A percentile compares a stretch with the other conserved stretches of the same genome.
phyloP scores from a whole-genome alignment of 1,140 invertebrate species.

The Trichonephila clavata region DNA sequence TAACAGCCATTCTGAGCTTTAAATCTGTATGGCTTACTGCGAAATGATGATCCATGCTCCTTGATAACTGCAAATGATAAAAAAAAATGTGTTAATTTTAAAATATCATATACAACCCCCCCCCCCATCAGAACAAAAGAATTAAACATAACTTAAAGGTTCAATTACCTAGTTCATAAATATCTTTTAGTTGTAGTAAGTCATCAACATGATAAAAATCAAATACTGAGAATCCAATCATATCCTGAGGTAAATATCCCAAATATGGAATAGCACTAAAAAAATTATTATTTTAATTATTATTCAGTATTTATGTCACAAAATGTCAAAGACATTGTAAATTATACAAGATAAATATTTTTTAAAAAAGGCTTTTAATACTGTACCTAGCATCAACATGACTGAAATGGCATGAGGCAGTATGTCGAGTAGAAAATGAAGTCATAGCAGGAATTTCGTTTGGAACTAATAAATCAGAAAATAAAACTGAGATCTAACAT shows the following conservation, averaged over 20 bases:
- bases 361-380: neutral
- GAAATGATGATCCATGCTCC: conserved; percentile 85
- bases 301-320: neutral
- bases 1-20: conserved; percentile 91
- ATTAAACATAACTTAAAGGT: neutral
- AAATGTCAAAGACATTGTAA: neutral
- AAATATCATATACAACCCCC: conserved; percentile 31
- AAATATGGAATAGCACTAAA: conserved; percentile 88
- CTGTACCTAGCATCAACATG: conserved; percentile 86
- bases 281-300: neutral
- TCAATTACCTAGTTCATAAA: conserved; percentile 89
- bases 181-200: conserved; percentile 88
- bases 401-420: conserved; percentile 87
- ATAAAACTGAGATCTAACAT: neutral
- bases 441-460: conserved; percentile 80
- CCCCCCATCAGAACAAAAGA: neutral
- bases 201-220: conserved; percentile 95
- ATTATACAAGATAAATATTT: neutral
- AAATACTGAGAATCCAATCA: conserved; percentile 90
- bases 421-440: conserved; percentile 89
- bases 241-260: conserved; percentile 94
- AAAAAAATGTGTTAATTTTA: neutral
- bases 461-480: conserved; percentile 35
- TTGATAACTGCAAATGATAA: conserved; percentile 82
- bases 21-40: conserved; percentile 90